phyloP scores from a whole-genome alignment of 92 coral and sea anemone genomes.

The Phymanthus crucifer region DNA sequence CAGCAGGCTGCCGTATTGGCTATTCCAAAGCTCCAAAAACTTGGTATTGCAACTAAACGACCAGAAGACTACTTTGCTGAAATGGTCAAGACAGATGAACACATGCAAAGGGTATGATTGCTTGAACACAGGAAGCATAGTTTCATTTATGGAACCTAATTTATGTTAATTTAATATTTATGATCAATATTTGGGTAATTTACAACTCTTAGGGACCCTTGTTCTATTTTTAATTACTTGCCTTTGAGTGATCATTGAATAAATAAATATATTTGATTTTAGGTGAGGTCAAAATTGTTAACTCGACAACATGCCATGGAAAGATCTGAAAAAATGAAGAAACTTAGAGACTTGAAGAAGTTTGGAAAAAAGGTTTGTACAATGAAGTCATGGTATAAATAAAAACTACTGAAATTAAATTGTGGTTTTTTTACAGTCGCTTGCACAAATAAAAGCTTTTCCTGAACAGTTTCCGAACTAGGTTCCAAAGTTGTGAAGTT shows the following conservation, averaged over 20 bases:
- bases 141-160: too few relatives aligned
- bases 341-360: conserved; percentile 91
- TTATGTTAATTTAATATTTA: too few relatives aligned
- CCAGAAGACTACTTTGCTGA: conserved; percentile 99
- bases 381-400: neutral
- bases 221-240: neutral
- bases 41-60: conserved; percentile 68
- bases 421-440: too few relatives aligned
- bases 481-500: too few relatives aligned
- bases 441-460: too few relatives aligned
- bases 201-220: too few relatives aligned
- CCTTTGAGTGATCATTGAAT: too few relatives aligned
- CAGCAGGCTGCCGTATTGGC: conserved; percentile 69
- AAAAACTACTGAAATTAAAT: neutral
- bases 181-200: too few relatives aligned
- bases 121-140: neutral
- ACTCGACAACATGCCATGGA: conserved; percentile 85
- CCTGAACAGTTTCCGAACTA: too few relatives aligned
- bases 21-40: conserved; percentile 64
- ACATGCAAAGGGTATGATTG: conserved; percentile 87
- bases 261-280: too few relatives aligned
- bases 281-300: conserved; percentile 88
- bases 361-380: conserved; percentile 94
- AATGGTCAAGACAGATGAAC: conserved; percentile 98
- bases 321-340: conserved; percentile 88